These are phyloP conservation scores for Diaprepes abbreviatus DNA, from an alignment of 2,888 invertebrate genomes.

Conservation along the genomic window DNA sequence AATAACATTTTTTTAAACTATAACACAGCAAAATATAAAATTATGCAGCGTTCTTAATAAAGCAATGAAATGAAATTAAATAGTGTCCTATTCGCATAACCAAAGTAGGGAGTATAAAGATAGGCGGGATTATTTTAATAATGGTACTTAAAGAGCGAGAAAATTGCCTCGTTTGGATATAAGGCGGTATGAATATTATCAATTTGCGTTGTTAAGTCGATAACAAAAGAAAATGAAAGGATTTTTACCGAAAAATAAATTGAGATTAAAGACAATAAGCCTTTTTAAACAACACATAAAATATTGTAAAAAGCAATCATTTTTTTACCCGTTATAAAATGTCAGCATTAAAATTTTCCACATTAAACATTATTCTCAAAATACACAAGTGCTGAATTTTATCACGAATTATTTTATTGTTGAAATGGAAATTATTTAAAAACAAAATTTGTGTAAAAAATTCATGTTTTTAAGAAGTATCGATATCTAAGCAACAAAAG, in stretches of 20 bases:
- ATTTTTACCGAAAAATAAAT: neutral
- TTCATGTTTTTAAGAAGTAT: too few relatives aligned
- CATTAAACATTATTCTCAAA: too few relatives aligned
- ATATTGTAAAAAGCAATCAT: too few relatives aligned
- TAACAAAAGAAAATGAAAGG: neutral
- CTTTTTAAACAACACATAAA: neutral
- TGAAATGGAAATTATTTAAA: too few relatives aligned
- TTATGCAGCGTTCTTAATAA: conserved; percentile 11
- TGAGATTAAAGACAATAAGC: neutral
- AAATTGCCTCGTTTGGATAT: conserved; percentile 18
- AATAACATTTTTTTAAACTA: too few relatives aligned
- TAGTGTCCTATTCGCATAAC: conserved; percentile 27
- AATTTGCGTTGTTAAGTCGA: neutral
- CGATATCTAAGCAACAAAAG: too few relatives aligned
- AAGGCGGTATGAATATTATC: conserved; percentile 1
- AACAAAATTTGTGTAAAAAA: too few relatives aligned
- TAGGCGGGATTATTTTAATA: conserved; percentile 34
- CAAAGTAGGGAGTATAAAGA: conserved; percentile 31
- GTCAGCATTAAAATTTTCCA: too few relatives aligned
- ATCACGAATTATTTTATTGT: too few relatives aligned
- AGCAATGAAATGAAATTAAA: conserved; percentile 32
- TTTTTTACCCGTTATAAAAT: too few relatives aligned
- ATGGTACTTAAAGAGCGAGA: conserved; percentile 27
- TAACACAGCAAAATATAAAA: neutral
- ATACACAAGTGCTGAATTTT: too few relatives aligned